phyloP scores from a whole-genome alignment of 2,113 vertebrate species.

The Corythoichthys intestinalis region DNA sequence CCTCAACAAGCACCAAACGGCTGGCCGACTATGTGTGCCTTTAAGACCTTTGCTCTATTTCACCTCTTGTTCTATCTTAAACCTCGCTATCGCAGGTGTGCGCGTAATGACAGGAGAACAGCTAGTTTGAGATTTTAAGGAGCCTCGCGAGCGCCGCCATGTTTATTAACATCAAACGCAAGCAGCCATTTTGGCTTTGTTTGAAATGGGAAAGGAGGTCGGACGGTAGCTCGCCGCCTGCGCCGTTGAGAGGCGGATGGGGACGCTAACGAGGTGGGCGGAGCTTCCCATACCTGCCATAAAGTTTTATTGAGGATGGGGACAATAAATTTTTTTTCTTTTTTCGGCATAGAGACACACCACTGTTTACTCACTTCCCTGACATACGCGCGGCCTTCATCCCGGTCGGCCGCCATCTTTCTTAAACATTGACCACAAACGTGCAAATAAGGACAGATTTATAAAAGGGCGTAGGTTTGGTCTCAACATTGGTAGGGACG shows the following conservation, averaged over 20 bases:
- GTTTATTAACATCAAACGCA: too few relatives aligned
- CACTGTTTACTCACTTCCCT: not conserved
- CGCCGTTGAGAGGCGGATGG: not conserved
- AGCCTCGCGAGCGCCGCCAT: not conserved
- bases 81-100: not conserved
- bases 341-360: not conserved
- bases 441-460: not conserved
- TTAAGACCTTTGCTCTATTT: constrained; percentile 1
- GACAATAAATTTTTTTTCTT: not conserved
- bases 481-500: not conserved
- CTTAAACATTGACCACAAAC: not conserved
- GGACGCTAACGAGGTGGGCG: not conserved
- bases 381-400: not conserved
- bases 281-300: not conserved
- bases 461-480: not conserved
- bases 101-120: not conserved
- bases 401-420: not conserved
- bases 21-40: not conserved
- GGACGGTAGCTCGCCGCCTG: not conserved
- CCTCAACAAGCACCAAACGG: not conserved
- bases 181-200: not conserved
- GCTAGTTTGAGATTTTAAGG: not conserved
- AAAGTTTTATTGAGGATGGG: constrained; percentile 3
- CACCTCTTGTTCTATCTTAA: not conserved
- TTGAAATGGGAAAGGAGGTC: not conserved